phyloP scores from a whole-genome alignment of 2,888 invertebrate genomes.

The Pyrocoelia pectoralis region DNA sequence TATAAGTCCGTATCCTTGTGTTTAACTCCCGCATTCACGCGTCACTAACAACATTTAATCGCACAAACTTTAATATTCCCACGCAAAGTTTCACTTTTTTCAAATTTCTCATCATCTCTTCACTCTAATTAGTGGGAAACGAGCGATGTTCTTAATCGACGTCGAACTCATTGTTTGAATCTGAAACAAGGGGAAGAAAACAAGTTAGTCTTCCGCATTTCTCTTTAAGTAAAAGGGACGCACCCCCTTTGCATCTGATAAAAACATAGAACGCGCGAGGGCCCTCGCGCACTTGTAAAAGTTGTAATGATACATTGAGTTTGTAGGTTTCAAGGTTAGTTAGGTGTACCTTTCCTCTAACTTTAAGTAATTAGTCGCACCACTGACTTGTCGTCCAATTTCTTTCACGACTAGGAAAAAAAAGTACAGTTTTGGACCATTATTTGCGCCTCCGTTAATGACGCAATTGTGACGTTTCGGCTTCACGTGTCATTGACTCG shows the following conservation, averaged over 20 bases:
- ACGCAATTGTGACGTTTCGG: neutral
- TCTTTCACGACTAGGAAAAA: neutral
- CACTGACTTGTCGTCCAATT: neutral
- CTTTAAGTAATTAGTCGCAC: neutral
- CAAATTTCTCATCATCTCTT: slow-evolving; percentile 14
- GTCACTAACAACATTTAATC: neutral
- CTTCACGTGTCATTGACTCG: neutral
- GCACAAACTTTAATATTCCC: neutral
- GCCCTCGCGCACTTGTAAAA: no score
- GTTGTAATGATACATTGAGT: slow-evolving; percentile 12
- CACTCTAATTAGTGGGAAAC: slow-evolving; percentile 13
- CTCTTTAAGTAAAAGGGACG: no score
- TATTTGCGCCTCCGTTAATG: neutral
- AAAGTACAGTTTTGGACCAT: neutral
- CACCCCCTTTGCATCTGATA: no score
- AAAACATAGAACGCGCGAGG: no score
- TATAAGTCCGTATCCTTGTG: slow-evolving; percentile 17
- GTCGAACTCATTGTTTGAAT: neutral
- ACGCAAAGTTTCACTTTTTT: slow-evolving; percentile 10
- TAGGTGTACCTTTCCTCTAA: slow-evolving; percentile 12
- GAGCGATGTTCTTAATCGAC: neutral
- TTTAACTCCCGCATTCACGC: slow-evolving; percentile 35
- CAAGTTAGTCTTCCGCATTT: neutral
- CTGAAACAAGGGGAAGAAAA: neutral
- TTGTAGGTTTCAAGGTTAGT: slow-evolving; percentile 24